Evolutionary conservation across 2,888 invertebrate genomes (phyloP).

Genomic region (Tipula unca): DNA sequence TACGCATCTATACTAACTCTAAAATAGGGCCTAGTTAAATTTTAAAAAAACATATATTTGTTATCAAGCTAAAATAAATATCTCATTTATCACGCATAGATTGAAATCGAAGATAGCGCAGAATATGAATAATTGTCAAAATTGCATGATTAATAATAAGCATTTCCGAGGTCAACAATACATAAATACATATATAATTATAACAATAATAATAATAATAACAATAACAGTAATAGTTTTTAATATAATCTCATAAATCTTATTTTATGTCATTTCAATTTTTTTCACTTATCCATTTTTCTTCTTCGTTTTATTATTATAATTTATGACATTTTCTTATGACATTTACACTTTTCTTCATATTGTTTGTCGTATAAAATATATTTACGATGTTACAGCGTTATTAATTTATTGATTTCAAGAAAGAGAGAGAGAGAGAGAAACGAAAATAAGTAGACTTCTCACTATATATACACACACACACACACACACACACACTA

Average conservation of each 20-base stretch:
- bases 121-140: background rate
- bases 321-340: background rate
- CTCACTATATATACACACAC: too few relatives aligned
- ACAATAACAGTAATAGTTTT: background rate
- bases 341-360: background rate
- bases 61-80: background rate
- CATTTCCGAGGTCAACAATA: background rate
- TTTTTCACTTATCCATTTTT: background rate
- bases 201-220: background rate
- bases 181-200: too few relatives aligned
- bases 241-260: background rate
- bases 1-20: too few relatives aligned
- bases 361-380: background rate
- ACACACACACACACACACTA: too few relatives aligned
- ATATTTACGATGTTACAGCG: background rate
- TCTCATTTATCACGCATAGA: background rate
- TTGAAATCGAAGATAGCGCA: background rate
- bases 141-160: background rate
- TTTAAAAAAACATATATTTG: background rate
- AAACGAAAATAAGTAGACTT: background rate
- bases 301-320: background rate
- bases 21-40: too few relatives aligned
- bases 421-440: background rate
- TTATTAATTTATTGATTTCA: background rate
- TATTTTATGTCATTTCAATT: conserved; percentile 14